These are phyloP conservation scores for Silurus asotus DNA, from an alignment of 2,113 vertebrate genomes.

Conservation along the genomic window DNA sequence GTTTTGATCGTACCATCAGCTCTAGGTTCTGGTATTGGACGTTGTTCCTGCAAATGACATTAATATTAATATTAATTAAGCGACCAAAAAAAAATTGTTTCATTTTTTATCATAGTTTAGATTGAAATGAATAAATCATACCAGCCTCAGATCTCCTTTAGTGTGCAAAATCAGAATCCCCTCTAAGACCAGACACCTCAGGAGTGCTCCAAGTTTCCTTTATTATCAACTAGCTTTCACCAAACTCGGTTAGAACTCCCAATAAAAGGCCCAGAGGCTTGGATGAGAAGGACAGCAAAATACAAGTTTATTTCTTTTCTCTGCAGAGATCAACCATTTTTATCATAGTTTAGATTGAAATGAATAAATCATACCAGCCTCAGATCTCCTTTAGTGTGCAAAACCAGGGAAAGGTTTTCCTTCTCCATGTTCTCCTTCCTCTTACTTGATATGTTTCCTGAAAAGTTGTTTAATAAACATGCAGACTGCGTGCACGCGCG, in stretches of 20 bases:
- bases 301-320: too few relatives aligned
- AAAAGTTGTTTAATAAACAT: not conserved
- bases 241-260: too few relatives aligned
- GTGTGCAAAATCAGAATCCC: slow-evolving; percentile 70
- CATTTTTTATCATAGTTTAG: not conserved
- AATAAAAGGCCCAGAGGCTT: too few relatives aligned
- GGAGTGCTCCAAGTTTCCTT: too few relatives aligned
- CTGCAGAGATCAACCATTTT: too few relatives aligned
- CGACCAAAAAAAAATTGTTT: too few relatives aligned
- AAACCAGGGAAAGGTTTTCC: slow-evolving; percentile 71
- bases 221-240: too few relatives aligned
- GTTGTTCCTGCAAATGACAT: slow-evolving; percentile 67
- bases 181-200: too few relatives aligned
- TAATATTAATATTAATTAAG: not conserved
- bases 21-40: slow-evolving; percentile 71
- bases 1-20: slow-evolving; percentile 63
- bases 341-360: not conserved
- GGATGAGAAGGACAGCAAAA: too few relatives aligned
- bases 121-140: slow-evolving; percentile 47
- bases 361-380: slow-evolving; percentile 64
- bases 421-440: slow-evolving; percentile 64
- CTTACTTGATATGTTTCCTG: too few relatives aligned
- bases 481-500: not conserved
- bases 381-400: slow-evolving; percentile 70
- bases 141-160: slow-evolving; percentile 72